phyloP scores from a whole-genome alignment of 2,113 vertebrate species.

The Xenopus tropicalis region DNA sequence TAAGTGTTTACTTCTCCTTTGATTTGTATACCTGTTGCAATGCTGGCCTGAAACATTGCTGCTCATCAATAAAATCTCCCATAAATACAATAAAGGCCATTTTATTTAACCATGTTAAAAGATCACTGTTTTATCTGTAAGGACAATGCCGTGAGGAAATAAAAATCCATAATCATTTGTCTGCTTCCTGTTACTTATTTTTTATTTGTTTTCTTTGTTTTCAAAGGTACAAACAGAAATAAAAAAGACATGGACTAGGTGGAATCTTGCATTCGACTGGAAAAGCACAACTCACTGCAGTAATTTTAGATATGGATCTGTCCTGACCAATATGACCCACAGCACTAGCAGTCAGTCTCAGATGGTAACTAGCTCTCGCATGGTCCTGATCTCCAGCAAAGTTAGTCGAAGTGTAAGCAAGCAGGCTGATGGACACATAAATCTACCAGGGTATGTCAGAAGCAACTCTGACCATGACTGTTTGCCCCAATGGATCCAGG shows the following conservation, averaged over 20 bases:
- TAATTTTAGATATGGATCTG: slow-evolving; percentile 73
- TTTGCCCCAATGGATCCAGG: slow-evolving; percentile 59
- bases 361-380: slow-evolving; percentile 62
- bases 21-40: too few species aligned
- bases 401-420: slow-evolving; percentile 45
- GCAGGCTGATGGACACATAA: slow-evolving; percentile 56
- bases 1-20: too few species aligned
- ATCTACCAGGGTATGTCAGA: slow-evolving; percentile 80
- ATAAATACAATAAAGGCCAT: too few species aligned
- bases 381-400: slow-evolving; percentile 64
- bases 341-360: slow-evolving; percentile 83
- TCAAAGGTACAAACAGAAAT: slow-evolving; percentile 82
- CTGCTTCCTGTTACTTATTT: too few species aligned
- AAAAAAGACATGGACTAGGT: slow-evolving; percentile 81
- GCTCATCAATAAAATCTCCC: too few species aligned
- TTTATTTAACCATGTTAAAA: too few species aligned
- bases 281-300: slow-evolving; percentile 70
- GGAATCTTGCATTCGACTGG: slow-evolving; percentile 77
- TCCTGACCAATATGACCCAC: slow-evolving; percentile 75
- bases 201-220: not conserved
- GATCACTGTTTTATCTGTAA: too few species aligned
- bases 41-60: too few species aligned
- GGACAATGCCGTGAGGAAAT: too few species aligned
- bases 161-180: too few species aligned
- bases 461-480: slow-evolving; percentile 78